Evolutionary conservation across 2,113 vertebrate genomes (phyloP), one percentile per base, ranked within the genome.

Genomic region (Ellobius talpinus): DNA sequence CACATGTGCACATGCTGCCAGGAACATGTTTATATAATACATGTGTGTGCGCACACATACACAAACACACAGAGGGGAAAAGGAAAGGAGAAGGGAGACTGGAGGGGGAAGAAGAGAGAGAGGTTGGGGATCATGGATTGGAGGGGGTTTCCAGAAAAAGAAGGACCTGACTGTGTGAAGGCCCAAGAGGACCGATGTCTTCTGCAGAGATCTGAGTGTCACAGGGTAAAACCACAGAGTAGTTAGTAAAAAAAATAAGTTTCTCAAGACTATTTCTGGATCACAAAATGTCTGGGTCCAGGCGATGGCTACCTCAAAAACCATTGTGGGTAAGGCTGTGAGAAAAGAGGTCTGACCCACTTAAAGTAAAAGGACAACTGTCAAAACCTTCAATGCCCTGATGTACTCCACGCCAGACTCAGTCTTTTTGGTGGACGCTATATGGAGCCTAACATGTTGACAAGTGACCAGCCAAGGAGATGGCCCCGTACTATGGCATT

Each of bases 391-490:
- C 14, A 7, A 7, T 24, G 10, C 39, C 58, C 76, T 16, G 10
- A 8, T 0, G 13, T 1, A 10, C 26, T 39, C n/a, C 33, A 47
- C 0, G 0, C 14, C 50, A 17, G 55, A 79, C 21, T 55, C 55
- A 21, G 3, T 19, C 76, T n/a, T 31, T 0, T 5, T 55, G 47
- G 47, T 55, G 47, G 11, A n/a, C 7, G 5, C 76, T 36, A 5
- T 13, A 24, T 0, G 0, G 0, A 45, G 42, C 0, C 23, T 42
- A 42, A 26, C 42, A 7, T 7, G 42, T 45, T 45, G 23, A 45
- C 5, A 45, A 45, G 73, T 5, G 1, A 42, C 24, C 72, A 45
- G 73, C 39, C 73, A 74, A 8, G 6, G 77, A 65, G 11, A 7
- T 19, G 63, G 7, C 74, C 76, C 19, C 0, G 13, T 16, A 31